A percentile compares a stretch with the other conserved stretches of the same genome.
Conservation (phyloP, 2,797 vertebrate species). For the Sitta carolinensis region DNA sequence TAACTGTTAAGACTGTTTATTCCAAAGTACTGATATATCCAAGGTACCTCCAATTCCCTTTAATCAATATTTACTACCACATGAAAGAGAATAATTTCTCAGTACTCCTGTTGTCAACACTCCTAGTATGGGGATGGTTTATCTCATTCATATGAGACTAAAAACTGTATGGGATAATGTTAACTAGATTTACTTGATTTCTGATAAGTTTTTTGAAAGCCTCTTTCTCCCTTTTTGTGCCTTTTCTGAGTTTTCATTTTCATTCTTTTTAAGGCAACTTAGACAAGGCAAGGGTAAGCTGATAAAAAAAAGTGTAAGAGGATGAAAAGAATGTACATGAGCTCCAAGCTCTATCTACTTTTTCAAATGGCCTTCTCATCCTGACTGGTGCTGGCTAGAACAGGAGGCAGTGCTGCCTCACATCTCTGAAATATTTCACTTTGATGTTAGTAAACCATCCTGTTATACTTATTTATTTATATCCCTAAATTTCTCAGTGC, state of each 20-base stretch:
- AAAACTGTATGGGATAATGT: not conserved
- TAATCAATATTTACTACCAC: not conserved
- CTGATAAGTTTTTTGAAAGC: not conserved
- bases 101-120: not conserved
- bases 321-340: not conserved
- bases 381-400: not conserved
- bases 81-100: not conserved
- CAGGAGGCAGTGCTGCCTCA: not conserved
- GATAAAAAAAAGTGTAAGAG: not conserved
- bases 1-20: not conserved
- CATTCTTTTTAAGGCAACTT: not conserved
- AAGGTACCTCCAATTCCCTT: not conserved
- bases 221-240: not conserved
- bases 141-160: not conserved
- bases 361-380: not conserved
- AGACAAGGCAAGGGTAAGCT: not conserved
- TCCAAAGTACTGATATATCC: not conserved
- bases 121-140: not conserved
- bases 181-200: not conserved
- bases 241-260: not conserved
- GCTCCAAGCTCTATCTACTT: not conserved
- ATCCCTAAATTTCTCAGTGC: not conserved
- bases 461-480: not conserved
- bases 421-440: not conserved
- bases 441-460: not conserved